Conservation (phyloP, 2,888 invertebrate species). For the Heliconius cydno region DNA sequence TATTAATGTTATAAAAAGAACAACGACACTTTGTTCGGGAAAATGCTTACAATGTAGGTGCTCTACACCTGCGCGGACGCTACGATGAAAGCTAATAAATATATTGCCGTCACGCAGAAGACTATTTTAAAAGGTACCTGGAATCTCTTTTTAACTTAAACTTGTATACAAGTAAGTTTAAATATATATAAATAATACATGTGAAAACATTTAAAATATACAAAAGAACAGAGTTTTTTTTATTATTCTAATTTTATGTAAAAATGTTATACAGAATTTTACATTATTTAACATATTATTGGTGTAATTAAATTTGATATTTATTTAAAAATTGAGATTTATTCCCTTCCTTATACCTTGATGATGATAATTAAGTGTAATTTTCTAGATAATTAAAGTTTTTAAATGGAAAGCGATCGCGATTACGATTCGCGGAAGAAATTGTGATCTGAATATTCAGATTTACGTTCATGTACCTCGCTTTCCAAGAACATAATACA, state of each 20-base stretch:
- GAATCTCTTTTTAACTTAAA: conserved; percentile 30
- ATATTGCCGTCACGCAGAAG: conserved; percentile 24
- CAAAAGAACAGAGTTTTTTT: neutral
- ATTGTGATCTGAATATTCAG: neutral
- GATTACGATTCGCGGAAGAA: conserved; percentile 12
- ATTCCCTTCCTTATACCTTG: neutral
- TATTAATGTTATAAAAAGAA: neutral
- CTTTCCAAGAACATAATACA: conserved; percentile 2
- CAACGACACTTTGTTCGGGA: conserved; percentile 54
- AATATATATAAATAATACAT: neutral
- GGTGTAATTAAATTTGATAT: neutral
- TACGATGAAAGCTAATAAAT: conserved; percentile 42
- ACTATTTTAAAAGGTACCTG: conserved; percentile 39
- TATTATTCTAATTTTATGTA: neutral
- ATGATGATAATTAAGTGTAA: neutral
- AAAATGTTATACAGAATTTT: neutral
- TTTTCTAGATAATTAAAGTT: neutral
- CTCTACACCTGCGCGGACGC: conserved; percentile 55
- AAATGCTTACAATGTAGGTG: conserved; percentile 57
- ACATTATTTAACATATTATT: conserved; percentile 1
- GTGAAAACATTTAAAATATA: neutral
- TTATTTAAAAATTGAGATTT: neutral
- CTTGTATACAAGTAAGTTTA: no score
- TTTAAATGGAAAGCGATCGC: conserved; percentile 6
- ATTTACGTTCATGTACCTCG: neutral